Evolutionary conservation across 2,113 vertebrate genomes (phyloP).

Genomic region (Myiozetetes cayanensis): DNA sequence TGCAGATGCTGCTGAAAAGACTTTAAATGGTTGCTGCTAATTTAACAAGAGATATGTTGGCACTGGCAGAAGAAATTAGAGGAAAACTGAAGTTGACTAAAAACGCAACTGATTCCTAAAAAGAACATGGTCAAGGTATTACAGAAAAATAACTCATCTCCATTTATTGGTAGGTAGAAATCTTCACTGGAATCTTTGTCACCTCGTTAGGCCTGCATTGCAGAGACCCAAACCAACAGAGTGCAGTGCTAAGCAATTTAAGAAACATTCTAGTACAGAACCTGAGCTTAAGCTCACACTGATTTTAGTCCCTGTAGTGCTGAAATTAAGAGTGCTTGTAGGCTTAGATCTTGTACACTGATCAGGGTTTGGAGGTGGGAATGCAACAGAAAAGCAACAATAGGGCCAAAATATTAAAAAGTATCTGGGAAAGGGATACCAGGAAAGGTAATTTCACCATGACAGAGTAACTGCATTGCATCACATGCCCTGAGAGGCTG

Average conservation of each 20-base stretch:
- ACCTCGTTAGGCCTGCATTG: not conserved
- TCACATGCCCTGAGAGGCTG: rapidly evolving
- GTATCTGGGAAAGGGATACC: not conserved
- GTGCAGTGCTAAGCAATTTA: not conserved
- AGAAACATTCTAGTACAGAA: not conserved
- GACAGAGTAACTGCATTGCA: not conserved
- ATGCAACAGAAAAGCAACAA: not conserved
- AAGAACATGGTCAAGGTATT: not conserved
- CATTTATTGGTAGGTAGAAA: not conserved
- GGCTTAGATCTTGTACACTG: not conserved
- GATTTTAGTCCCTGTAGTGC: not conserved
- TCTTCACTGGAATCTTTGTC: not conserved
- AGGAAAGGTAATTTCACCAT: not conserved
- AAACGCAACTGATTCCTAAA: not conserved
- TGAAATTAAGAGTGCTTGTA: not conserved
- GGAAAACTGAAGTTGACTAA: constrained; percentile 26
- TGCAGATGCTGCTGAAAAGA: constrained; percentile 72
- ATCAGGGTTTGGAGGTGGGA: not conserved
- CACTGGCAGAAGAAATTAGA: constrained; percentile 31
- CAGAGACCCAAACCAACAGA: not conserved
- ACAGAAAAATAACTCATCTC: not conserved
- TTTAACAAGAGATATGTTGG: constrained; percentile 65
- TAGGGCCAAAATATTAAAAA: not conserved
- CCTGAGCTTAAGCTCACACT: not conserved
- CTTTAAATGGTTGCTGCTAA: constrained; percentile 71